Conservation (phyloP, 2,888 invertebrate genomes). For the Phaedon cochleariae region DNA sequence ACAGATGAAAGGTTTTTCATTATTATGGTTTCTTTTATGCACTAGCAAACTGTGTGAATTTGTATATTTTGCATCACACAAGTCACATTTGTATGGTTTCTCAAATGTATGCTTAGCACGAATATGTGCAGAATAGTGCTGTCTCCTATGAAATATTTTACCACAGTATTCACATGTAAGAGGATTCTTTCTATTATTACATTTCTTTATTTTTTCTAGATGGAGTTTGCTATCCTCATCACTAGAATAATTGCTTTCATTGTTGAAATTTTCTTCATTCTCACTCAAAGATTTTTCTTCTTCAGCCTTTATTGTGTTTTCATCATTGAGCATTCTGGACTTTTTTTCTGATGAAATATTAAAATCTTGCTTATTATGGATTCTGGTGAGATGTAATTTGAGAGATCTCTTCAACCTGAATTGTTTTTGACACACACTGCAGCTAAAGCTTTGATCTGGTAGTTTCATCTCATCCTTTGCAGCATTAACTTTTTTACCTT, state of each 20-base stretch:
- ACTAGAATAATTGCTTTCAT: conserved; percentile 27
- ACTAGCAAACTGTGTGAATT: conserved; percentile 48
- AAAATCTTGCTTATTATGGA: conserved; percentile 34
- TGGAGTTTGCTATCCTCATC: conserved; percentile 34
- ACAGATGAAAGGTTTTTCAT: conserved; percentile 48
- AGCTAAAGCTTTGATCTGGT: conserved; percentile 31
- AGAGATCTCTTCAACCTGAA: conserved; percentile 46
- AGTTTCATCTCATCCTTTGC: conserved; percentile 12
- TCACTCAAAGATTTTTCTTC: conserved; percentile 10
- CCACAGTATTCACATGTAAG: conserved; percentile 49
- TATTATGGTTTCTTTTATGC: conserved; percentile 48
- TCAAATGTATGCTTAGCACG: conserved; percentile 50
- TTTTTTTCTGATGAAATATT: neutral
- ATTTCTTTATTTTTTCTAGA: conserved; percentile 27
- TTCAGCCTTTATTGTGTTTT: neutral
- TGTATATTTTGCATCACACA: conserved; percentile 48
- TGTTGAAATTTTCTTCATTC: conserved; percentile 21
- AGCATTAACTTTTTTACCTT: conserved; percentile 16
- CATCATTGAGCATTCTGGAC: neutral
- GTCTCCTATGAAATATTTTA: conserved; percentile 47
- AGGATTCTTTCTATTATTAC: conserved; percentile 35
- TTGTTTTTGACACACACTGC: conserved; percentile 44
- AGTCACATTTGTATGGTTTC: conserved; percentile 50
- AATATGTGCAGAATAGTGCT: conserved; percentile 48
- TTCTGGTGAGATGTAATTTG: conserved; percentile 43